Evolutionary conservation across 64 coral and sea anemone genomes (phyloP).

Genomic region (Trachythela sp.): DNA sequence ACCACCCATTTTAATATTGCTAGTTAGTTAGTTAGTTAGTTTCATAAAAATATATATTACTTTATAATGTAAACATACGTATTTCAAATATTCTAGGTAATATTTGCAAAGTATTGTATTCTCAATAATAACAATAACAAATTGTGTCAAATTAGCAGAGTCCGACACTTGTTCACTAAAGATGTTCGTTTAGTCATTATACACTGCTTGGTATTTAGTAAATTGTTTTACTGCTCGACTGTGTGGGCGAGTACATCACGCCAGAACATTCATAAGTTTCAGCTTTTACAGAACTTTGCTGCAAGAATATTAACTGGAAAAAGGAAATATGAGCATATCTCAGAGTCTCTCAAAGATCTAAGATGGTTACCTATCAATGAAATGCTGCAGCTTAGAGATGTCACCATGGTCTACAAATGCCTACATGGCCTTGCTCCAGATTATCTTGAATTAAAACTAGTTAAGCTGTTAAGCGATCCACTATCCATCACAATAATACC

Average conservation of each 20-base stretch:
- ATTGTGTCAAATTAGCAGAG: background rate
- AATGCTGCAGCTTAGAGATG: slow-evolving; percentile 13
- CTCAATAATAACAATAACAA: too few species aligned
- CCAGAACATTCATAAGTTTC: background rate
- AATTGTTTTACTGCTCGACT: background rate
- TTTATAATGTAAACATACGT: too few species aligned
- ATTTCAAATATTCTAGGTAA: too few species aligned
- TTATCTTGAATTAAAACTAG: background rate
- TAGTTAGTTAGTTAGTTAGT: too few species aligned
- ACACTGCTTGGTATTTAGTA: background rate
- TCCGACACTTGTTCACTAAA: background rate
- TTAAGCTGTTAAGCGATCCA: background rate
- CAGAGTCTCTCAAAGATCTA: background rate
- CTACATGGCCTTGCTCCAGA: background rate
- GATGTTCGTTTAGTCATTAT: background rate
- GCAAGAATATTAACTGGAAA: background rate
- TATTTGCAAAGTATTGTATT: too few species aligned
- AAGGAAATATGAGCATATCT: background rate
- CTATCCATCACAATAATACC: background rate
- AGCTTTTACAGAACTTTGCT: background rate
- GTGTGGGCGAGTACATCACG: background rate
- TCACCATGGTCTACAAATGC: slow-evolving; percentile 27
- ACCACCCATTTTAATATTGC: too few species aligned
- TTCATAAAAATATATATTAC: too few species aligned
- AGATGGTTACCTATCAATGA: slow-evolving; percentile 11